These are phyloP conservation scores for Pituophis catenifer DNA, from an alignment of 2,113 vertebrate species.

Conservation along the genomic window DNA sequence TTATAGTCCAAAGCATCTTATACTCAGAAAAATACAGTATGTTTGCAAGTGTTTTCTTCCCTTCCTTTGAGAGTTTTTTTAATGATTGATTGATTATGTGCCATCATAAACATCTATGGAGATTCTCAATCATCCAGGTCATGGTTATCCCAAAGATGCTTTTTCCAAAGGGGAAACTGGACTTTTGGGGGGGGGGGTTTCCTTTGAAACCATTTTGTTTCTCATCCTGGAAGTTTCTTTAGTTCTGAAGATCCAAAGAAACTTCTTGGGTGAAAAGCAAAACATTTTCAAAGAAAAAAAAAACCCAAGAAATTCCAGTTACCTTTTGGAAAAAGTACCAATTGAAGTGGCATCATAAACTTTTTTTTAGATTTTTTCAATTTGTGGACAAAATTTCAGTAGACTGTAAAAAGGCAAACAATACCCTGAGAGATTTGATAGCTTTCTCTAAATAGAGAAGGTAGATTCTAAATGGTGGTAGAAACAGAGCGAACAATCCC, in stretches of 20 bases:
- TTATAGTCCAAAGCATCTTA: too few species aligned
- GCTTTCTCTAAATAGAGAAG: background rate
- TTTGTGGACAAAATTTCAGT: background rate
- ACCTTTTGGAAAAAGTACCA: too few species aligned
- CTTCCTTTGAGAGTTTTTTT: conserved; percentile 42
- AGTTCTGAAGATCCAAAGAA: background rate
- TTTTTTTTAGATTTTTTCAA: conserved; percentile 17
- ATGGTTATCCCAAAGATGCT: background rate
- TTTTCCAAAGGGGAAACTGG: background rate
- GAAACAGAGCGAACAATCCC: conserved; percentile 8
- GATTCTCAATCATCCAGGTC: background rate
- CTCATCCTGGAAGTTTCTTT: background rate
- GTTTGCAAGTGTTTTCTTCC: conserved; percentile 50
- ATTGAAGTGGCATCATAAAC: background rate
- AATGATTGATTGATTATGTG: background rate
- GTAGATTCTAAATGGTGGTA: background rate
- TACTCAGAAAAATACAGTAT: background rate
- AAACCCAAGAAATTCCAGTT: too few species aligned
- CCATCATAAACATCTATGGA: background rate
- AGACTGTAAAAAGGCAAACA: background rate
- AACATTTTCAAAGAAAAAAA: background rate
- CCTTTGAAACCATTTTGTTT: background rate
- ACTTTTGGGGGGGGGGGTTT: background rate
- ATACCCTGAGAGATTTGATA: background rate
- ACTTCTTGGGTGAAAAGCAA: background rate